Evolutionary conservation across 1,140 invertebrate species (phyloP), one percentile per base, ranked within the genome.

Genomic region (Drosophila mauritiana): DNA sequence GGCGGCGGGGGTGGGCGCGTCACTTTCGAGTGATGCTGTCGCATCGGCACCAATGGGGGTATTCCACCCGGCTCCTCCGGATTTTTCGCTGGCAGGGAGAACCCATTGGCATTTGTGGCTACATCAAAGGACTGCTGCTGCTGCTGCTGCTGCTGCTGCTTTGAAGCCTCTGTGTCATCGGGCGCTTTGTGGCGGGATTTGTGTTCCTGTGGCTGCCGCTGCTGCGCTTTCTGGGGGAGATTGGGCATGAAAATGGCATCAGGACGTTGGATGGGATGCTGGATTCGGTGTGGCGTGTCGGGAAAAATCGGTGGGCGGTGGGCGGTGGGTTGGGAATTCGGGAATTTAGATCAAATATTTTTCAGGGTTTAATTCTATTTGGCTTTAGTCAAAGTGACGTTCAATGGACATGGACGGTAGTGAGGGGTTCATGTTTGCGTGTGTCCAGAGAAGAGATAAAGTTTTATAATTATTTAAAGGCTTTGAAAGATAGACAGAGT

Each of bases 331-430:
- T 49, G 27, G 25, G 45, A 46, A 49, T 65, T 42, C 56, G 40
- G 53, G 57, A 51, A 51, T 81, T 81, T 77, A 88, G 63, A 73
- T 88, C 79, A 88, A 89, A 83, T 88, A 83, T 69, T 89, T 89
- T 89, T 72, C 68, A 89, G 80, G 85, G 80, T 90, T 89, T 89
- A 89, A 89, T 89, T 89, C 84, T 78, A 90, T 89, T 89, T 78
- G 84, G 84, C 84, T 89, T 53, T 81, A 63, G 67, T 73, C 75
- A 78, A 70, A 85, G 72, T 78, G 64, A 67, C 53, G 72, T 75
- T 75, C 61, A 75, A 75, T 73, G 46, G 77, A 72, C 39, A 81
- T 73, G 77, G 62, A 68, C 53, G 78, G 54, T 22, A 12, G 43
- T 51, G 67, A 57, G 52, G 12, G 67, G 65, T 27, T 55, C 48